Conservation (phyloP, 2,113 vertebrate genomes). For the Mastomys natalensis region DNA sequence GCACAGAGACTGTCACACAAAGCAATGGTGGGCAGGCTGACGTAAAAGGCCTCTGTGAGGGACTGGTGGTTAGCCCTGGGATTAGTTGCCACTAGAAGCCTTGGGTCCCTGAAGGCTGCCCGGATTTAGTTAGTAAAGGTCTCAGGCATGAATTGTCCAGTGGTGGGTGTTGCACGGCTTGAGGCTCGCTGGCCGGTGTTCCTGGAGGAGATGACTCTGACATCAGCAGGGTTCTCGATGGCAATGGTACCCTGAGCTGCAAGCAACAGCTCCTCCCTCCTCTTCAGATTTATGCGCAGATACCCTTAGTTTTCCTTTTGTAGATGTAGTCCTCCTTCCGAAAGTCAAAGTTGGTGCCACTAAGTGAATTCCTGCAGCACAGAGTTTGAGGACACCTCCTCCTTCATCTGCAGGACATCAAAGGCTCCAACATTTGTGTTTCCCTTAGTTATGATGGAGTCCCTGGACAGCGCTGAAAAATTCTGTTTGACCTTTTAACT, state of each 20-base stretch:
- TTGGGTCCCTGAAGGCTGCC: background rate
- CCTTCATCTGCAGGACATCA: background rate
- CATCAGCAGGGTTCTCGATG: background rate
- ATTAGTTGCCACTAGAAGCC: background rate
- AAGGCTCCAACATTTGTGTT: background rate
- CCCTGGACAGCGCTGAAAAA: background rate
- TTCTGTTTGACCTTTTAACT: background rate
- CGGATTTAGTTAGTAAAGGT: background rate
- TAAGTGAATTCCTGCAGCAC: background rate
- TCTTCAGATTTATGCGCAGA: background rate
- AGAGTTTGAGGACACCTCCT: background rate
- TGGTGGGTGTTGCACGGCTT: rapidly evolving
- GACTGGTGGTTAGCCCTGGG: background rate
- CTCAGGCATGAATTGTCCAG: background rate
- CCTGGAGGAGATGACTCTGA: background rate
- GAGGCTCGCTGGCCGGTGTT: background rate
- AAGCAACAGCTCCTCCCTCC: background rate
- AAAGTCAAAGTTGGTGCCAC: background rate
- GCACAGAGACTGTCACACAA: background rate
- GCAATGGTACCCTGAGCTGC: background rate
- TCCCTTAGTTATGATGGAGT: background rate
- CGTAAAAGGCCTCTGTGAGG: background rate
- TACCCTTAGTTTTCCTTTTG: background rate
- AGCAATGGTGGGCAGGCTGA: background rate
- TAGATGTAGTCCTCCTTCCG: background rate